Evolutionary conservation across 2,113 vertebrate genomes (phyloP).

Genomic region (Zosterops hypoxanthus): DNA sequence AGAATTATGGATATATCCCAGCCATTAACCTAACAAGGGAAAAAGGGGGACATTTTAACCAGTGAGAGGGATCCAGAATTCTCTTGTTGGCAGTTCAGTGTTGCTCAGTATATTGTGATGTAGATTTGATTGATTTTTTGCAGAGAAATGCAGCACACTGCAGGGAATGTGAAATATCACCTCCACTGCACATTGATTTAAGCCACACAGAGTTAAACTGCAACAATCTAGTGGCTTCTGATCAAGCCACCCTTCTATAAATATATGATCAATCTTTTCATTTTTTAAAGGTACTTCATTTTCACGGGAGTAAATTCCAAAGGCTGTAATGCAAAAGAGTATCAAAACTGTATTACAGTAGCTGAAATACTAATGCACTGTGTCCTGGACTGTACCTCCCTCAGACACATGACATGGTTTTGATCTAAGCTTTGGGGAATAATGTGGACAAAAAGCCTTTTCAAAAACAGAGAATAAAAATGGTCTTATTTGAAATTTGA

Average conservation of each 20-base stretch:
- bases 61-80: background rate
- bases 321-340: background rate
- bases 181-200: background rate
- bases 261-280: background rate
- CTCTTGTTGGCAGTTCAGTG: background rate
- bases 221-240: background rate
- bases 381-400: background rate
- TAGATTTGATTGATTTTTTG: background rate
- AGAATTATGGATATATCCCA: background rate
- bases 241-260: background rate
- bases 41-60: background rate
- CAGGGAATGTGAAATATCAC: constrained; percentile 23
- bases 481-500: constrained; percentile 39
- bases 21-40: background rate
- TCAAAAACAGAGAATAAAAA: constrained; percentile 48
- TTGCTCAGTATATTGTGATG: background rate
- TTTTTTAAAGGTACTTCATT: background rate
- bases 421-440: constrained; percentile 30
- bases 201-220: background rate
- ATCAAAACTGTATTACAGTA: background rate
- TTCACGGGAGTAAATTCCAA: background rate
- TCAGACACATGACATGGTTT: constrained; percentile 5
- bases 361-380: background rate
- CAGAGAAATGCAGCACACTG: background rate
- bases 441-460: constrained; percentile 31